phyloP scores from a whole-genome alignment of 2,113 vertebrate genomes.

The Onychostoma macrolepis region DNA sequence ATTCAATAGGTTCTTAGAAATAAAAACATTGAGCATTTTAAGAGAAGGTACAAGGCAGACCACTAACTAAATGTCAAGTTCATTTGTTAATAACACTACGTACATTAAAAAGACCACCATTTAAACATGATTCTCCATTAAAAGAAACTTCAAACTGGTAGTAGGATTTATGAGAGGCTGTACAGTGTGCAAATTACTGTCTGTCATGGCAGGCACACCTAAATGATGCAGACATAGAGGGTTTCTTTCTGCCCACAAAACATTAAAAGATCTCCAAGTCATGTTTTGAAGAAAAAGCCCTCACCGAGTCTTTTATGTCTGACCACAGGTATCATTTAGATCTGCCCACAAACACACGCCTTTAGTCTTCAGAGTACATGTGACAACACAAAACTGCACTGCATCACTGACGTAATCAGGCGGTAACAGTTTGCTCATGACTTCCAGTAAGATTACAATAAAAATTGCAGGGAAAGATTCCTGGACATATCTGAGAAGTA shows the following conservation, averaged over 20 bases:
- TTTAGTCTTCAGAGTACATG: background rate
- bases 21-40: conserved; percentile 65
- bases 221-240: background rate
- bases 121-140: conserved; percentile 76
- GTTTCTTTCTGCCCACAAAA: background rate
- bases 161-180: conserved; percentile 82
- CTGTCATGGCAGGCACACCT: conserved; percentile 69
- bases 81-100: conserved; percentile 78
- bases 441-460: conserved; percentile 2
- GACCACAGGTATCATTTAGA: background rate
- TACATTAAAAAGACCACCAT: conserved; percentile 83
- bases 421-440: background rate
- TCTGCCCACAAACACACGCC: conserved; percentile 13
- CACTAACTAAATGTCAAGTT: conserved; percentile 68
- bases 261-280: background rate
- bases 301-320: conserved; percentile 16
- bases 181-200: conserved; percentile 87
- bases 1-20: conserved; percentile 72
- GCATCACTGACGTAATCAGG: background rate
- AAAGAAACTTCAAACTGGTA: conserved; percentile 67
- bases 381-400: background rate
- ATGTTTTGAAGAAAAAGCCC: background rate
- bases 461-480: background rate
- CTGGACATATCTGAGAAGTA: background rate
- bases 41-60: conserved; percentile 74